Evolutionary conservation across 2,113 vertebrate genomes (phyloP).

Genomic region (Spea bombifrons): DNA sequence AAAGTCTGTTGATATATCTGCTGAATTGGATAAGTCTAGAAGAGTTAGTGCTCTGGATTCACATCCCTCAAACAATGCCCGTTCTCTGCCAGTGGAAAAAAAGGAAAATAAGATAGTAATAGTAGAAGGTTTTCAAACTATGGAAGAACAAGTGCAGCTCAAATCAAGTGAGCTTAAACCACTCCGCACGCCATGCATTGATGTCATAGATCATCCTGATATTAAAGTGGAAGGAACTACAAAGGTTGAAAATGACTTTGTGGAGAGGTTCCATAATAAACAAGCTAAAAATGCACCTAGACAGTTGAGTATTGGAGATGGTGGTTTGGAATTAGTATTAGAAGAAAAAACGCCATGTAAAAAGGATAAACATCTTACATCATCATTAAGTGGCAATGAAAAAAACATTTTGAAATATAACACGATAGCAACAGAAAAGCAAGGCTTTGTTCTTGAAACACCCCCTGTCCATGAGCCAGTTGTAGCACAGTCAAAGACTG

Average conservation of each 20-base stretch:
- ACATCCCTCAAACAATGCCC: conserved; percentile 46
- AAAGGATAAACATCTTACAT: conserved; percentile 22
- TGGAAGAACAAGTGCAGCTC: conserved; percentile 10
- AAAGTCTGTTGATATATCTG: conserved; percentile 48
- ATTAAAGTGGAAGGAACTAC: not conserved
- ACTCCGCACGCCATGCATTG: not conserved
- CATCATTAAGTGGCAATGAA: conserved; percentile 34
- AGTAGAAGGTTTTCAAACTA: not conserved
- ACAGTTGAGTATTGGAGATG: conserved; percentile 44
- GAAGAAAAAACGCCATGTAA: conserved; percentile 5
- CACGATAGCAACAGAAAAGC: not conserved
- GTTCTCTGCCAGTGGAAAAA: conserved; percentile 41
- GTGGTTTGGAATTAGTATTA: conserved; percentile 26
- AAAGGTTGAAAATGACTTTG: conserved; percentile 12
- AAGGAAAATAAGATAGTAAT: conserved; percentile 3
- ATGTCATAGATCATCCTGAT: not conserved
- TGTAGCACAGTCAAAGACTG: conserved; percentile 50
- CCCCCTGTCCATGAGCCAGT: conserved; percentile 3
- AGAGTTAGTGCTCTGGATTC: conserved; percentile 26
- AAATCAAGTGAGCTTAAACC: not conserved
- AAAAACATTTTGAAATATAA: conserved; percentile 22
- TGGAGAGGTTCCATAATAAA: not conserved
- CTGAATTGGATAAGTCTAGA: conserved; percentile 38
- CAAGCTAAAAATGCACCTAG: not conserved
- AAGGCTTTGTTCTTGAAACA: conserved; percentile 15